Conservation (phyloP, 1,140 invertebrate species). For the Drosophila auraria region DNA sequence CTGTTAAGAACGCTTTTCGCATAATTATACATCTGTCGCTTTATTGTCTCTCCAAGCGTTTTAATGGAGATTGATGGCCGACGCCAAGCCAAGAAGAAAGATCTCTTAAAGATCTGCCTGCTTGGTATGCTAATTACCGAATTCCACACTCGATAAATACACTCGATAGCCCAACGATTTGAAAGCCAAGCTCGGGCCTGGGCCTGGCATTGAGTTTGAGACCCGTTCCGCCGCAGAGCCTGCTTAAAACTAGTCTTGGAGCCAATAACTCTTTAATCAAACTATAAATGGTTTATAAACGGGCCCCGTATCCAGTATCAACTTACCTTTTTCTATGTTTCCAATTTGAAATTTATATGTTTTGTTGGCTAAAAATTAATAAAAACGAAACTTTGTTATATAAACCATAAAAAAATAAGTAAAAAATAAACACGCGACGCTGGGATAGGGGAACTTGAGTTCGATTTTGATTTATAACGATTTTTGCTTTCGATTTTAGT, state of each 20-base stretch:
- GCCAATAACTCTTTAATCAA: slow-evolving; percentile 4
- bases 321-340: slow-evolving; percentile 35
- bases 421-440: slow-evolving; percentile 35
- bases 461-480: slow-evolving; percentile 3
- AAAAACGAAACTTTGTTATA: slow-evolving; percentile 26
- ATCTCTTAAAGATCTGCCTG: slow-evolving; percentile 21
- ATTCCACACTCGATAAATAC: slow-evolving; percentile 18
- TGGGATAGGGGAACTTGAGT: slow-evolving; percentile 4
- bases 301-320: background rate
- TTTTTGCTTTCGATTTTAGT: slow-evolving; percentile 41
- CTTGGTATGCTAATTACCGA: slow-evolving; percentile 34
- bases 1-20: slow-evolving; percentile 8
- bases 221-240: slow-evolving; percentile 19
- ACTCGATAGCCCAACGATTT: slow-evolving; percentile 12
- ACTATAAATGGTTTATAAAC: slow-evolving; percentile 9
- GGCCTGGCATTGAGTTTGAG: slow-evolving; percentile 30
- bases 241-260: slow-evolving; percentile 20
- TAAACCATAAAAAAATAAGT: slow-evolving; percentile 24
- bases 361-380: slow-evolving; percentile 20
- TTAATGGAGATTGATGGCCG: slow-evolving; percentile 41
- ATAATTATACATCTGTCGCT: slow-evolving; percentile 32
- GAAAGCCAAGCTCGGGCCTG: slow-evolving; percentile 19
- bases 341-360: slow-evolving; percentile 41
- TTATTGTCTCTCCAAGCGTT: slow-evolving; percentile 29
- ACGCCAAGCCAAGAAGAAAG: slow-evolving; percentile 3